These are phyloP conservation scores for Stegodyphus mimosarum DNA, from an alignment of 1,140 invertebrate species.

Conservation along the genomic window DNA sequence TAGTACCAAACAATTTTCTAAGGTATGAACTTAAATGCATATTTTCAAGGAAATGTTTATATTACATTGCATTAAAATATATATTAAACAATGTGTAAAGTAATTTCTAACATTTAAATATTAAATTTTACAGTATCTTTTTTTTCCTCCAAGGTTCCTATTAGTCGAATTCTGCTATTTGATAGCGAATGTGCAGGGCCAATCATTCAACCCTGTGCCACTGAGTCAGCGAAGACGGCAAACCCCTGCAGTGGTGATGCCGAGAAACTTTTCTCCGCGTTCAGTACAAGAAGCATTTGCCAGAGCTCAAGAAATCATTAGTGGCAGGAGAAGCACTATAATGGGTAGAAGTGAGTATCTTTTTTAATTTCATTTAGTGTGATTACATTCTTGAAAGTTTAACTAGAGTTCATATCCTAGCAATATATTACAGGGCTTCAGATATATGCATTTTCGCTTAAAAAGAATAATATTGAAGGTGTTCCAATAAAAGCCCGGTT, in stretches of 20 bases:
- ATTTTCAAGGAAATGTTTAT: too few species aligned
- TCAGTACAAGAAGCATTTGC: constrained; percentile 26
- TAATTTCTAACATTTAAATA: too few species aligned
- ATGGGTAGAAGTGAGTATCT: constrained; percentile 21
- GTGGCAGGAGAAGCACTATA: not conserved
- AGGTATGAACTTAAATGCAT: too few species aligned
- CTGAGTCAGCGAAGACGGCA: not conserved
- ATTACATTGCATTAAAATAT: too few species aligned
- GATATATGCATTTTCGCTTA: not conserved
- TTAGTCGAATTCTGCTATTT: not conserved
- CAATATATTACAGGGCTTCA: not conserved
- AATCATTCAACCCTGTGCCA: constrained; percentile 34
- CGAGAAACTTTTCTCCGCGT: constrained; percentile 27
- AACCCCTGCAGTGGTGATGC: constrained; percentile 17
- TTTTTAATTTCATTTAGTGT: not conserved
- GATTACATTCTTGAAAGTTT: not conserved
- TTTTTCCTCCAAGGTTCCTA: not conserved
- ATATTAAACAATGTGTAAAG: too few species aligned
- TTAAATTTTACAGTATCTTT: not conserved
- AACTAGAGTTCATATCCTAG: not conserved
- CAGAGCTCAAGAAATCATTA: constrained; percentile 6
- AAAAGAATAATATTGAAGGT: too few species aligned
- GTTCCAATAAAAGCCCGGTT: too few species aligned
- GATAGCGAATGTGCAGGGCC: not conserved
- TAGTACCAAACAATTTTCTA: too few species aligned